Percentiles rank a stretch among this genome's conserved stretches.
These are phyloP conservation scores for Amblyornis subalaris DNA, from an alignment of 2,113 vertebrate genomes.

Conservation along the genomic window DNA sequence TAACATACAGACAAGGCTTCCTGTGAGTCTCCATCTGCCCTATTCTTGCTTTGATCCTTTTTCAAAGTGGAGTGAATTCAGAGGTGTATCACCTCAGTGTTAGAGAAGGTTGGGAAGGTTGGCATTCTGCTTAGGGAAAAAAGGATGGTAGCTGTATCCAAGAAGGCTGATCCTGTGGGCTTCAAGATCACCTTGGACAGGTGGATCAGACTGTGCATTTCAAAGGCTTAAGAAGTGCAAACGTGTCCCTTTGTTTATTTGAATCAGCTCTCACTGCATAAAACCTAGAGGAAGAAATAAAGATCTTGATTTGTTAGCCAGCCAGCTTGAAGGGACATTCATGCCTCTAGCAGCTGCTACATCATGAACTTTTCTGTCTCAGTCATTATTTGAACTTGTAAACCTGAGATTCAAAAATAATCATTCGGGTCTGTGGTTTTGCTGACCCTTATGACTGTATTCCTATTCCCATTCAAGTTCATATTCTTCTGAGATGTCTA, in stretches of 20 bases:
- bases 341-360: background rate
- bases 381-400: background rate
- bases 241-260: background rate
- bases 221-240: background rate
- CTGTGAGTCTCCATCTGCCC: background rate
- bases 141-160: background rate
- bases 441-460: background rate
- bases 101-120: background rate
- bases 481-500: background rate
- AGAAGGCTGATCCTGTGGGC: background rate
- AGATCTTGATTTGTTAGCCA: background rate
- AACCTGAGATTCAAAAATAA: background rate
- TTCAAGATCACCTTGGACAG: background rate
- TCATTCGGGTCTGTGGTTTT: background rate
- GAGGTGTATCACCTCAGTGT: background rate
- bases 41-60: background rate
- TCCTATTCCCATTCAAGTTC: background rate
- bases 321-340: background rate
- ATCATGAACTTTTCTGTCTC: background rate
- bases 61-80: background rate
- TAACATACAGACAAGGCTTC: background rate
- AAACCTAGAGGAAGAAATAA: background rate
- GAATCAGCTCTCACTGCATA: background rate
- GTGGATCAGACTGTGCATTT: background rate
- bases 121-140: background rate